Evolutionary conservation across 2,113 vertebrate species (phyloP).

Genomic region (Oryzias javanicus): DNA sequence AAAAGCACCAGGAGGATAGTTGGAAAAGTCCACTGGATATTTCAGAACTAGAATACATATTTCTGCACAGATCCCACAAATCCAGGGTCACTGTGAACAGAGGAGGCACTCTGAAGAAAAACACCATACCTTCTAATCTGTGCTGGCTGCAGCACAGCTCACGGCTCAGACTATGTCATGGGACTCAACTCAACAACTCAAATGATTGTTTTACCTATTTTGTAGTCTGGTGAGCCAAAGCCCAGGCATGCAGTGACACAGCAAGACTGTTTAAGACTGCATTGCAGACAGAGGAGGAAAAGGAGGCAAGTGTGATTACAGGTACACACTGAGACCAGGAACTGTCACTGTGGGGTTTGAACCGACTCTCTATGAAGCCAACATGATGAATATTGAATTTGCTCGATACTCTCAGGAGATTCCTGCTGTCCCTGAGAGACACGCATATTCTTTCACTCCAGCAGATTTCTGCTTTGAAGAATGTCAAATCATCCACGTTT

Average conservation of each 20-base stretch:
- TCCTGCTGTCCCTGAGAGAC: neutral
- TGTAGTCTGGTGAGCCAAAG: slow-evolving; percentile 21
- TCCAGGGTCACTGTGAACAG: neutral
- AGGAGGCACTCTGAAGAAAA: neutral
- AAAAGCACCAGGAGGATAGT: slow-evolving; percentile 17
- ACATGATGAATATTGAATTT: slow-evolving; percentile 25
- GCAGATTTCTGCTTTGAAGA: neutral
- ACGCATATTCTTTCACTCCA: neutral
- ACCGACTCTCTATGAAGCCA: slow-evolving; percentile 36
- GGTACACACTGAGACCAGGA: slow-evolving; percentile 44
- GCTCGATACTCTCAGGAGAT: slow-evolving; percentile 17
- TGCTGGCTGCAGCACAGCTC: slow-evolving; percentile 22
- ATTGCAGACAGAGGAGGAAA: slow-evolving; percentile 29
- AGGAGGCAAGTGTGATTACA: slow-evolving; percentile 19
- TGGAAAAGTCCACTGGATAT: slow-evolving; percentile 7
- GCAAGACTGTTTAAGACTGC: slow-evolving; percentile 28
- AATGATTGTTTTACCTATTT: slow-evolving; percentile 22
- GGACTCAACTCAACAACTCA: slow-evolving; percentile 37
- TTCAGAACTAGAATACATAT: neutral
- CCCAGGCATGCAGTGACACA: slow-evolving; percentile 38
- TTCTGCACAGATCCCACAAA: neutral
- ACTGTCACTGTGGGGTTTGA: slow-evolving; percentile 27
- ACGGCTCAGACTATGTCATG: slow-evolving; percentile 25
- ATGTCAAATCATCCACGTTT: no score
- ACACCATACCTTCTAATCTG: slow-evolving; percentile 12